Conservation (phyloP, 2,797 vertebrate genomes). For the Spinus pinus region DNA sequence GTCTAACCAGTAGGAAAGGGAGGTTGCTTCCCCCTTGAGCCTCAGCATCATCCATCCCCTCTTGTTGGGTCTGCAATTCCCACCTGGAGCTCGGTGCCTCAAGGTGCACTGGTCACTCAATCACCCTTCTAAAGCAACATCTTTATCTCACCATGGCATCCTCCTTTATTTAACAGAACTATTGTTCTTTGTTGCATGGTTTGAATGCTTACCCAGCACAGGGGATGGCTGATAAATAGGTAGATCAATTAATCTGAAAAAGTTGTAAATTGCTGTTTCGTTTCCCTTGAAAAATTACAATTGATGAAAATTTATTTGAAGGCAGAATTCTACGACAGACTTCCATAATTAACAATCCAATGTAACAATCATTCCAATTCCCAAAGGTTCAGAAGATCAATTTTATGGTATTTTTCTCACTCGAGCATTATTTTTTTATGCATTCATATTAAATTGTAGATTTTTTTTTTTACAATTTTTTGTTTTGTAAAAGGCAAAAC, state of each 20-base stretch:
- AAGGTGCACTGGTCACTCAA: neutral
- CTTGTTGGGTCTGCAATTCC: neutral
- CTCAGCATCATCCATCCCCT: neutral
- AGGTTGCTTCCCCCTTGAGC: neutral
- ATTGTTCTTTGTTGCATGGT: neutral
- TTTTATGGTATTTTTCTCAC: neutral
- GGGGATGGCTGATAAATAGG: neutral
- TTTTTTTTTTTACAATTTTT: neutral
- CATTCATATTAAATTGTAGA: neutral
- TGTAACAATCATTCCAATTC: neutral
- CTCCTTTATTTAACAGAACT: neutral
- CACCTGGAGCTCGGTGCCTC: neutral
- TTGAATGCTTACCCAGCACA: neutral
- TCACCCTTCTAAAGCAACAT: neutral
- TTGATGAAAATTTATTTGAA: neutral
- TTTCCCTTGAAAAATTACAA: neutral
- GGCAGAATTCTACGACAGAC: neutral
- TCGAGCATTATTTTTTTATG: neutral
- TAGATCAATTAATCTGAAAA: neutral
- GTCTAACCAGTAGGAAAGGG: neutral
- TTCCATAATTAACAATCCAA: slow-evolving; percentile 36
- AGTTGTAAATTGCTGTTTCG: neutral
- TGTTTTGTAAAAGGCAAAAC: neutral
- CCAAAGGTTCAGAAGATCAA: neutral
- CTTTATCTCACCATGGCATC: neutral